Percentiles rank a stretch among this genome's conserved stretches.
These are phyloP conservation scores for Aphidius ervi DNA, from an alignment of 1,140 invertebrate genomes.

Conservation along the genomic window DNA sequence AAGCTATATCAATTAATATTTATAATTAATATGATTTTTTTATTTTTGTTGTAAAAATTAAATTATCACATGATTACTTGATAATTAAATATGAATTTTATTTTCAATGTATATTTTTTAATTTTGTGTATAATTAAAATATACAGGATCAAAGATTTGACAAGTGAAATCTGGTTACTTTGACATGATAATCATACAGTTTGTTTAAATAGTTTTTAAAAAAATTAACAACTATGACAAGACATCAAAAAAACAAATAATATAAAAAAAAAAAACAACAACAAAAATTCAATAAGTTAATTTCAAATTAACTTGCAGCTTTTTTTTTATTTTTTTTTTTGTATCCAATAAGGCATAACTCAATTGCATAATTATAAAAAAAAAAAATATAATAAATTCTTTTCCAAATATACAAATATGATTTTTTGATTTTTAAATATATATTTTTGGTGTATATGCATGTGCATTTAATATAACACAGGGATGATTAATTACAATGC, in stretches of 20 bases:
- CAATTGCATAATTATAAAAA: neutral
- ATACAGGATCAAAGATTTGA: conserved; percentile 28
- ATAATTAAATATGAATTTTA: conserved; percentile 7
- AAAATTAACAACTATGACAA: neutral
- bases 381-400: neutral
- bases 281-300: neutral
- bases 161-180: conserved; percentile 36
- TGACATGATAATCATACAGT: conserved; percentile 40
- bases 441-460: no score
- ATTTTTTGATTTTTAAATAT: no score
- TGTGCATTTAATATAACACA: neutral
- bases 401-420: no score
- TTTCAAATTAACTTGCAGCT: no score
- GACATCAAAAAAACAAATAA: no score
- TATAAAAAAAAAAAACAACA: neutral
- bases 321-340: no score
- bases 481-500: neutral
- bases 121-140: neutral
- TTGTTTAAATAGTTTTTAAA: neutral
- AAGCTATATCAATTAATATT: no score
- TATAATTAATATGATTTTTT: no score
- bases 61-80: neutral
- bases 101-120: neutral
- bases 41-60: no score
- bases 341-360: no score